These are phyloP conservation scores for Lasioglossum villosulum DNA, from an alignment of 2,888 invertebrate genomes.

Conservation along the genomic window DNA sequence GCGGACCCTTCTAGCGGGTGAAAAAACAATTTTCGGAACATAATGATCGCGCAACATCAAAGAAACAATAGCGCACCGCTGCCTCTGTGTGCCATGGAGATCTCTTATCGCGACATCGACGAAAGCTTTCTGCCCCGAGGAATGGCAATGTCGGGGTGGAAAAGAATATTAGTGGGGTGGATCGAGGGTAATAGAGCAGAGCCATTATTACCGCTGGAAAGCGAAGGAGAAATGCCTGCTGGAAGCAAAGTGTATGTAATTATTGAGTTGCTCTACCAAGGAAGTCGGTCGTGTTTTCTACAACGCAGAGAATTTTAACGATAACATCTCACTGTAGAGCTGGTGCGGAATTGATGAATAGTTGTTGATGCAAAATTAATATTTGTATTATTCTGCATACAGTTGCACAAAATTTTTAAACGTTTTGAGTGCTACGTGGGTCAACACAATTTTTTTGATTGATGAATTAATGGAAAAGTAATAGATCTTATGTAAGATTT, in stretches of 20 bases:
- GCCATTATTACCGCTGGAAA: background rate
- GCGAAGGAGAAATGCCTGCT: background rate
- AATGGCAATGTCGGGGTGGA: background rate
- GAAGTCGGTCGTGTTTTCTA: background rate
- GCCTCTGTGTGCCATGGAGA: constrained; percentile 13
- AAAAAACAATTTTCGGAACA: constrained; percentile 69
- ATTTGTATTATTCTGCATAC: background rate
- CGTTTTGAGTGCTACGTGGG: too few relatives aligned
- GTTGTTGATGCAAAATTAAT: background rate
- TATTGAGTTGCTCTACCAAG: background rate
- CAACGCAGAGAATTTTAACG: background rate
- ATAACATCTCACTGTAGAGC: too few relatives aligned
- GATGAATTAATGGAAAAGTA: too few relatives aligned
- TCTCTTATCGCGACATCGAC: constrained; percentile 34
- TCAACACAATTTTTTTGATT: too few relatives aligned
- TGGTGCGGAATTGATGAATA: background rate
- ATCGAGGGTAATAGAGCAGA: background rate
- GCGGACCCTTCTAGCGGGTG: constrained; percentile 63
- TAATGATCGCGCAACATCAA: constrained; percentile 62
- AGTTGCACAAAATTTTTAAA: background rate
- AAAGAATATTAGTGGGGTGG: background rate
- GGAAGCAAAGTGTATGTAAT: background rate
- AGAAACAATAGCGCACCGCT: constrained; percentile 36
- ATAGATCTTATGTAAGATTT: too few relatives aligned
- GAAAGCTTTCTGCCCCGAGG: background rate